Base-by-base conservation (phyloP, 2,113 vertebrate genomes). In the Sceloporus tristichus region DNA sequence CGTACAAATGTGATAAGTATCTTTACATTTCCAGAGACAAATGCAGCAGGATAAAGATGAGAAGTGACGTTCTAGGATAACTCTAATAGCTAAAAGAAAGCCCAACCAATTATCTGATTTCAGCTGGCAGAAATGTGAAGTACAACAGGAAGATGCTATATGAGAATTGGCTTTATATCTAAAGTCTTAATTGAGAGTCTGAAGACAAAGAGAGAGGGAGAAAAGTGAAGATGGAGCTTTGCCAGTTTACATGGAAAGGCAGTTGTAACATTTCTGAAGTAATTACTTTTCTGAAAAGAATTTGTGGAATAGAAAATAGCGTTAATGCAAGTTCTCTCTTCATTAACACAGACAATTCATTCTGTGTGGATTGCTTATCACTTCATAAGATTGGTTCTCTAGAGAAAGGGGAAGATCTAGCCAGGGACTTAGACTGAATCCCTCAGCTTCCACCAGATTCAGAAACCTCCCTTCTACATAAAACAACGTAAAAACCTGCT, bases 251-350 rank as follows among this genome's bases (percentile, higher is more conserved):
- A 82, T 83, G 86, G 73, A 75, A 75, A 1, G 29, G 29, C 56
- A 56, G 73, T 2, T 87, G 56, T 90, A 94, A 79, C 74, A 87
- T 90, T 91, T 92, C 83, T 77, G 56, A 90, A 89, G 65, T 89
- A 95, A 95, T 94, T 93, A 90, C 62, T 88, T 84, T 56, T 92
- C 81, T 76, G 62, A 92, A 93, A 89, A 85, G 85, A 93, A 71
- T 34, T 78, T 79, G 19, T 9, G 48, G 0, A 0, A 42, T 9
- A 88, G 78, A 88, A 92, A 89, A 62, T 42, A 79, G 66, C 89
- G 27, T 62, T 92, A 59, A 70, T 77, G 34, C 66, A 89, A 91
- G 0, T 66, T 92, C 79, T 73, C 81, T 84, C 85, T 90, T 93
- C 93, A 91, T 94, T 94, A 88, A 90, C 65, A 85, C 75, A 85